Evolutionary conservation across 2,797 vertebrate genomes (phyloP).

Genomic region (Pantherophis vulpinus): DNA sequence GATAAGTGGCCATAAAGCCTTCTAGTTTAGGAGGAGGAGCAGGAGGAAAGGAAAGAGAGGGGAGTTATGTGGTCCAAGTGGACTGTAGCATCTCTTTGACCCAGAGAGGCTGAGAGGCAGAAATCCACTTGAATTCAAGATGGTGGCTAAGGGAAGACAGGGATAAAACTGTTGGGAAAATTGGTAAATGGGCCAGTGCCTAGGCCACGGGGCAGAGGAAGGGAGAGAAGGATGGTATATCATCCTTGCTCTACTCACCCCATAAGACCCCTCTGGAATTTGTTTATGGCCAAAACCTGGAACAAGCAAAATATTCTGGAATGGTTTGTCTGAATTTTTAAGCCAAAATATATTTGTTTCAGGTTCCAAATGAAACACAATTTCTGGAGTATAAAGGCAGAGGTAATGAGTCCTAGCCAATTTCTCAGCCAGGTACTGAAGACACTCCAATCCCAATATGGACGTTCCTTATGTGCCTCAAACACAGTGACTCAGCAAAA

Average conservation of each 20-base stretch:
- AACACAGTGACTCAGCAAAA: background rate
- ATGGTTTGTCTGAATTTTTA: background rate
- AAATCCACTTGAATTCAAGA: background rate
- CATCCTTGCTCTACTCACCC: background rate
- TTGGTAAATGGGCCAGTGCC: background rate
- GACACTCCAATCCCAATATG: background rate
- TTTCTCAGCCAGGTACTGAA: background rate
- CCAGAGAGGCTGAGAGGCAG: background rate
- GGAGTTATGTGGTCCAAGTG: background rate
- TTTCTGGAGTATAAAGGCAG: background rate
- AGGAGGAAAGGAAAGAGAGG: background rate
- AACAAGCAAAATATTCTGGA: background rate
- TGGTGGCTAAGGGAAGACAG: background rate
- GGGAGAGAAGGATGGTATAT: background rate
- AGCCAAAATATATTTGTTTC: background rate
- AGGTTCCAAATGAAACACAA: background rate
- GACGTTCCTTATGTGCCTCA: too few species aligned
- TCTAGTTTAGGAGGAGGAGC: background rate
- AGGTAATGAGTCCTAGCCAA: background rate
- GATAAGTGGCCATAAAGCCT: background rate
- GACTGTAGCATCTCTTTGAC: background rate
- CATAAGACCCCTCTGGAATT: background rate
- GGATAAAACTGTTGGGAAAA: background rate
- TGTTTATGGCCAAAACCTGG: background rate
- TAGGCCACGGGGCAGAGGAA: background rate